Percentiles rank a stretch among this genome's conserved stretches.
Evolutionary conservation across 2,888 invertebrate genomes (phyloP).

Genomic region (Campoplex capitator): DNA sequence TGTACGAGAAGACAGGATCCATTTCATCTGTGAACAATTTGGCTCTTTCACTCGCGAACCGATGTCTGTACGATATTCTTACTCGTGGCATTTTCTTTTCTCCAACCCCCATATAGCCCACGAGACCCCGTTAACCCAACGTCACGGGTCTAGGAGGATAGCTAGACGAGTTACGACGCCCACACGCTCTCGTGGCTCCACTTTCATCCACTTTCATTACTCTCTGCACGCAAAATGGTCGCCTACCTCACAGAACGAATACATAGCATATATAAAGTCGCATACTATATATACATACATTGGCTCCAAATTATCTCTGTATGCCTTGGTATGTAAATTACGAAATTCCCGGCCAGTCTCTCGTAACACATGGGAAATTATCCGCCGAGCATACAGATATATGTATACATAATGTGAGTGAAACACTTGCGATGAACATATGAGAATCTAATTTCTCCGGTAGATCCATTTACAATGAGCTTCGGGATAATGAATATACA

Average conservation of each 20-base stretch:
- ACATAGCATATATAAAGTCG: not conserved
- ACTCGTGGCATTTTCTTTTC: conserved; percentile 22
- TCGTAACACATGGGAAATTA: conserved; percentile 60
- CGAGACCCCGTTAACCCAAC: conserved; percentile 66
- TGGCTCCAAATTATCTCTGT: conserved; percentile 25
- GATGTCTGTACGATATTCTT: conserved; percentile 16
- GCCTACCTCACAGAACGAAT: conserved; percentile 8
- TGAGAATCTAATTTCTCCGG: conserved; percentile 34
- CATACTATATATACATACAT: conserved; percentile 23
- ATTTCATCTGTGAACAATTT: conserved; percentile 42
- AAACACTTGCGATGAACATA: conserved; percentile 16
- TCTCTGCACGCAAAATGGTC: conserved; percentile 35
- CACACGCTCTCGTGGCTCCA: conserved; percentile 53
- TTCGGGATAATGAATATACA: conserved; percentile 11
- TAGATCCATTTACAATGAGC: conserved; percentile 34
- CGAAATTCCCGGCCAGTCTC: conserved; percentile 69
- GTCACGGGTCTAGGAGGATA: conserved; percentile 46
- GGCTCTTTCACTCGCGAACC: conserved; percentile 40
- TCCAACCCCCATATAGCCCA: conserved; percentile 60
- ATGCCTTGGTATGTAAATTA: conserved; percentile 62
- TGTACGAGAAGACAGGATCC: conserved; percentile 44
- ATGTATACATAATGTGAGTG: not conserved
- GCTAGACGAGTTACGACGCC: conserved; percentile 59
- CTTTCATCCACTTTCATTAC: conserved; percentile 74
- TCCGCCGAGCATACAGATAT: conserved; percentile 28